phyloP scores from a whole-genome alignment of 2,888 invertebrate species.

The Oscheius onirici region DNA sequence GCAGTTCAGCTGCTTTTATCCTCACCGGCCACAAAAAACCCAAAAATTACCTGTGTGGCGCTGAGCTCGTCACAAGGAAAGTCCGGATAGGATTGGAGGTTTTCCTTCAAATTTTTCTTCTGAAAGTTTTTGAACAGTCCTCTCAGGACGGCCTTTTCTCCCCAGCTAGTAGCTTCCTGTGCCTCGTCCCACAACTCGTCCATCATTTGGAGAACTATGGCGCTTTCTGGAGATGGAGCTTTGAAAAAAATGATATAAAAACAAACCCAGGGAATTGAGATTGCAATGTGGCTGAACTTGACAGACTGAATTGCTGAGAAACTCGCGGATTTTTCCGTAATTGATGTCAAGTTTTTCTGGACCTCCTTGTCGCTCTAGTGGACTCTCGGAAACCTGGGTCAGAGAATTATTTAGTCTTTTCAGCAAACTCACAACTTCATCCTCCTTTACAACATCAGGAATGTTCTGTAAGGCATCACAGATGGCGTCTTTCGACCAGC shows the following conservation, averaged over 20 bases:
- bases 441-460: neutral
- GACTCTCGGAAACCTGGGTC: neutral
- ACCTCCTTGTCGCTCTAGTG: neutral
- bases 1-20: too few relatives aligned
- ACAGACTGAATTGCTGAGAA: neutral
- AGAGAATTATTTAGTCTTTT: neutral
- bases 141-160: neutral
- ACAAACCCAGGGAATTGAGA: neutral
- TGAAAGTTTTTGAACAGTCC: slow-evolving; percentile 30
- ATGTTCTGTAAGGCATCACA: neutral
- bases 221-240: slow-evolving; percentile 36
- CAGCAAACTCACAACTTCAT: neutral
- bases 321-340: slow-evolving; percentile 9
- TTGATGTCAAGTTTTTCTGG: neutral
- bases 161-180: neutral
- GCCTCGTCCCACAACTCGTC: slow-evolving; percentile 46
- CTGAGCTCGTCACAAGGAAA: slow-evolving; percentile 31
- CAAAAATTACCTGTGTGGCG: slow-evolving; percentile 17
- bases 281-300: neutral
- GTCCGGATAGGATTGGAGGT: slow-evolving; percentile 34
- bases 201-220: slow-evolving; percentile 37
- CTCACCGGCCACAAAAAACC: too few relatives aligned
- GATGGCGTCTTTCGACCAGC: neutral
- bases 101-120: slow-evolving; percentile 22
- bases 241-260: neutral